phyloP scores from a whole-genome alignment of 2,113 vertebrate genomes.

The Hiodon tergisus region DNA sequence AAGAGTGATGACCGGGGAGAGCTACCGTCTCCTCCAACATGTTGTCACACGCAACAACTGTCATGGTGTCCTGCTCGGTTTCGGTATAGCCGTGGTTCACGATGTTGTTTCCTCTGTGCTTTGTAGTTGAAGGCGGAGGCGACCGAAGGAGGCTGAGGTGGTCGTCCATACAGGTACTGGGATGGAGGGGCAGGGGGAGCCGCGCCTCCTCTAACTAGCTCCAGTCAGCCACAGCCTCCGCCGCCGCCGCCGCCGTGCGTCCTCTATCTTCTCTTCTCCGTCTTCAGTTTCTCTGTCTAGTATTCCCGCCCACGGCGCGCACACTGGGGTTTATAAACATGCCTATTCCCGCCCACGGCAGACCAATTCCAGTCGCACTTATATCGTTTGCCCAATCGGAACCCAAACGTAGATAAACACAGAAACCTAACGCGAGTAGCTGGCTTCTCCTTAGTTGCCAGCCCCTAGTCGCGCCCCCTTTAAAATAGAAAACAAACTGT shows the following conservation, averaged over 20 bases:
- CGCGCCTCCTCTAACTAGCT: conserved; percentile 55
- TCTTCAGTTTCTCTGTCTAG: conserved; percentile 47
- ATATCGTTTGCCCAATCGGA: conserved; percentile 52
- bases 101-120: conserved; percentile 65
- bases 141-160: conserved; percentile 82
- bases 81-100: conserved; percentile 79
- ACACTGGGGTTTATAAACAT: conserved; percentile 60
- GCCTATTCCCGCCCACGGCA: conserved; percentile 56
- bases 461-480: conserved; percentile 45
- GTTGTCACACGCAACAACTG: conserved; percentile 76
- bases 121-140: conserved; percentile 68
- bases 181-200: conserved; percentile 63
- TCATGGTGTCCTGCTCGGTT: conserved; percentile 76
- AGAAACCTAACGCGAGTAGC: conserved; percentile 55
- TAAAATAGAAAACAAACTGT: conserved; percentile 14
- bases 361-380: conserved; percentile 42
- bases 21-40: conserved; percentile 78
- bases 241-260: conserved; percentile 19
- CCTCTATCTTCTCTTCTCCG: conserved; percentile 31
- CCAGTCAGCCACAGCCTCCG: conserved; percentile 63
- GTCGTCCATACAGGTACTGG: conserved; percentile 79
- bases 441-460: conserved; percentile 28
- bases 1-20: conserved; percentile 55
- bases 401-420: conserved; percentile 47
- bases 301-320: conserved; percentile 57